Base-by-base conservation (phyloP, 2,113 vertebrate species). In the Notarius lentiginosus region DNA sequence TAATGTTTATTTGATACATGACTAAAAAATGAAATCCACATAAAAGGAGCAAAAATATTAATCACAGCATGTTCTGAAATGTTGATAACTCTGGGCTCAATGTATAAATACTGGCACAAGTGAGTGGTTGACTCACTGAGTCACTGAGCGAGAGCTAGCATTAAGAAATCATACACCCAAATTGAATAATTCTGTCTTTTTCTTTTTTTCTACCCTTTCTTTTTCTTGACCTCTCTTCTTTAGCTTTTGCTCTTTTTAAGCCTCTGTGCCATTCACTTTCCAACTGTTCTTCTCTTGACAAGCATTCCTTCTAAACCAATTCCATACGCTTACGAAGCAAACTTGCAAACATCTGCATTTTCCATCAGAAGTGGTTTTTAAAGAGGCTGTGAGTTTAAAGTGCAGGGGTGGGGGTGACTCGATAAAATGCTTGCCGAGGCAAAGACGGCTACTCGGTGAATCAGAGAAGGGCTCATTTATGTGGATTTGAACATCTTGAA, bases 261-360 rank as follows among this genome's bases (percentile, higher is more conserved):
- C 34, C n/a, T 66, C 8, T 9, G 24, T 89, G 34, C 61, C 41
- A 79, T 53, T 70, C 65, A 55, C 86, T 87, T 84, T 79, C 86
- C 66, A 79, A 34, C 82, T 92, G 49, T 94, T 91, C 88, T 92
- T 83, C 90, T 94, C 90, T 88, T 91, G 87, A 94, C 55, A 73
- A 87, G 82, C 88, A 93, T 93, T 94, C 91, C 92, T 94, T 89
- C 88, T 93, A 95, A 96, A 96, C 94, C 93, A 93, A 89, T 94
- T 95, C 95, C 95, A 94, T 94, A 93, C 94, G 96, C 94, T 91
- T 93, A 94, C 94, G 89, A 94, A 94, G 94, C 95, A 96, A 96
- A 96, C 94, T 96, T 95, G 94, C 95, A 95, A 95, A 95, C 95
- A 97, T 95, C 95, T 96, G 96, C 92, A 88, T 95, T 96, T 97